These are phyloP conservation scores for Spilarctia lutea DNA, from an alignment of 2,888 invertebrate species.

Conservation along the genomic window DNA sequence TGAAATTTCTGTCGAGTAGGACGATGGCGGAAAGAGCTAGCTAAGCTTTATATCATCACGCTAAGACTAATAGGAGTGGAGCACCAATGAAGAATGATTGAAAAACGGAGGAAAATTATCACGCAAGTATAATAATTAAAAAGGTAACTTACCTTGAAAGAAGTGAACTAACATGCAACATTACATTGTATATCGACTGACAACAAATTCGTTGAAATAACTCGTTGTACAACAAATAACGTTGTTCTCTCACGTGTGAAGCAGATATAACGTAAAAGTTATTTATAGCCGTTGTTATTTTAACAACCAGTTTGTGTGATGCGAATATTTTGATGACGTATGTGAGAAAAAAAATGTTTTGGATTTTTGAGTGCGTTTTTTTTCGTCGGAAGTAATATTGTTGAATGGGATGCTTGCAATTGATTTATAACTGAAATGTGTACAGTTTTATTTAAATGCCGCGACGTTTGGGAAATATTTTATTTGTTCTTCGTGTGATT, in stretches of 20 bases:
- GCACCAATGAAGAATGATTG: too few relatives aligned
- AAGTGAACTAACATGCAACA: not conserved
- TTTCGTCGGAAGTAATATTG: slow-evolving; percentile 13
- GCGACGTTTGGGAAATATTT: not conserved
- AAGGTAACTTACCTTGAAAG: not conserved
- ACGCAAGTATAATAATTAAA: too few relatives aligned
- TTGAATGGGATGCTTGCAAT: slow-evolving; percentile 12
- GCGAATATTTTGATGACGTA: slow-evolving; percentile 26
- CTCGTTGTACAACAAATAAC: slow-evolving; percentile 36
- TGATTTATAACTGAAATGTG: slow-evolving; percentile 14
- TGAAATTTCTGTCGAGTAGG: too few relatives aligned
- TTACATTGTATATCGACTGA: not conserved
- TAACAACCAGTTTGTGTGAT: slow-evolving; percentile 36
- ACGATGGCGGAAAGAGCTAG: too few relatives aligned
- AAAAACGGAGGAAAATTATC: too few relatives aligned
- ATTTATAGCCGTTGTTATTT: slow-evolving; percentile 51
- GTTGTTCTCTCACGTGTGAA: slow-evolving; percentile 48
- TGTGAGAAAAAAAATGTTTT: slow-evolving; percentile 12
- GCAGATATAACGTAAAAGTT: slow-evolving; percentile 47
- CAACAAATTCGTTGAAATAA: slow-evolving; percentile 9
- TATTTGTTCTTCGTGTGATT: not conserved
- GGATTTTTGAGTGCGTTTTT: slow-evolving; percentile 15
- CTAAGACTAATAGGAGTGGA: too few relatives aligned
- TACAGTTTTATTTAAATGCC: slow-evolving; percentile 4
- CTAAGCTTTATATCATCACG: too few relatives aligned